Evolutionary conservation across 2,888 invertebrate species (phyloP), one percentile per base, ranked within the genome.

Genomic region (Hypercompe scribonia): DNA sequence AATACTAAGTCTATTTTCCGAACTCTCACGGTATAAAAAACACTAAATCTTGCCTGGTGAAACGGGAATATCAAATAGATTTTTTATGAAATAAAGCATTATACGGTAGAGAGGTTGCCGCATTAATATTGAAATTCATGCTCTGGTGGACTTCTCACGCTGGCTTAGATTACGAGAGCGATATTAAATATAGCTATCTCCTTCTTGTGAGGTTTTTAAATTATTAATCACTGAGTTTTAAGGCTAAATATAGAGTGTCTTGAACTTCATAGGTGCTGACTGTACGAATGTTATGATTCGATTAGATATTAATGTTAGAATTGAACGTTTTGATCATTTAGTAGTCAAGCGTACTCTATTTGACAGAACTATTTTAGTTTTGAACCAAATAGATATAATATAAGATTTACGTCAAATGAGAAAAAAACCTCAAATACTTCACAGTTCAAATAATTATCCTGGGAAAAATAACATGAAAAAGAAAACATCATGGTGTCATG

Each of bases 81-180:
- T 83, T 83, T 83, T 83, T 81, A 80, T 75, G 84, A 86, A 83
- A 84, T 80, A 84, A 81, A 81, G 85, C 83, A 84, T 87, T 87
- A 84, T 80, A 81, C 83, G 83, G 80, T 82, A 84, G 77, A 83
- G 70, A 78, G 81, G 71, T 73, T 75, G 73, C 69, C 69, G 69
- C 78, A 75, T 81, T 81, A 80, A 78, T 80, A 81, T 79, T 84
- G 78, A 85, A 81, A 79, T 81, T 80, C 71, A 83, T 84, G 87
- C 79, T 85, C 81, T 76, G 83, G 70, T 82, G 77, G 75, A 71
- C 79, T 84, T 87, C 87, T 81, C 87, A 87, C 87, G 85, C 78
- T 77, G 54, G 61, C 70, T 75, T 71, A 75, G 76, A 80, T 78
- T 76, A 64, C 67, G 28, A n/a, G 67, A 33, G n/a, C 50, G 79